Conservation (phyloP, 2,888 invertebrate genomes). For the Notodonta dromedarius region DNA sequence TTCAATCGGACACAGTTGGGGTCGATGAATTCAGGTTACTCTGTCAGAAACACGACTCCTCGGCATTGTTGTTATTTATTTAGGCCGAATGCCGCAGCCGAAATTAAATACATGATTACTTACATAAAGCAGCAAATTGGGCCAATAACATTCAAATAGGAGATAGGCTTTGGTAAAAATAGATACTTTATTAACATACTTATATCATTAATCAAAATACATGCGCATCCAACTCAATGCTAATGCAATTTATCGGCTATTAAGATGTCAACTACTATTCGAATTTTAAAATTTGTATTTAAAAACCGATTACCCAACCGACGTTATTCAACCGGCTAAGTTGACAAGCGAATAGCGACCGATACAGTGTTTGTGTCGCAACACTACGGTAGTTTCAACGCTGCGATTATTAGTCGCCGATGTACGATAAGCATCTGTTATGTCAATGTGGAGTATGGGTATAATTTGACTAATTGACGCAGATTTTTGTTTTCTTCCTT, state of each 20-base stretch:
- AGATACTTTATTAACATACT: neutral
- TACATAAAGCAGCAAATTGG: conserved; percentile 13
- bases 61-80: conserved; percentile 52
- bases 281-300: conserved; percentile 30
- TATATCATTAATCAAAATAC: neutral
- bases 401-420: conserved; percentile 56
- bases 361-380: conserved; percentile 64
- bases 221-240: neutral
- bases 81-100: conserved; percentile 47
- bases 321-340: conserved; percentile 71
- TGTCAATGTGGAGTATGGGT: conserved; percentile 50
- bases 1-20: conserved; percentile 75
- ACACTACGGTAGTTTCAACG: conserved; percentile 76
- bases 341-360: conserved; percentile 68
- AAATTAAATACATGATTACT: conserved; percentile 27
- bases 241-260: conserved; percentile 37
- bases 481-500: conserved; percentile 36
- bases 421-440: conserved; percentile 64
- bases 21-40: conserved; percentile 75
- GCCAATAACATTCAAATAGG: neutral
- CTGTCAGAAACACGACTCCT: conserved; percentile 54
- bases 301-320: conserved; percentile 65
- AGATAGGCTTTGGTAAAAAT: neutral
- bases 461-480: conserved; percentile 46
- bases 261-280: conserved; percentile 46